Base-by-base conservation (phyloP, 1,140 invertebrate species). In the Drosophila serrata region DNA sequence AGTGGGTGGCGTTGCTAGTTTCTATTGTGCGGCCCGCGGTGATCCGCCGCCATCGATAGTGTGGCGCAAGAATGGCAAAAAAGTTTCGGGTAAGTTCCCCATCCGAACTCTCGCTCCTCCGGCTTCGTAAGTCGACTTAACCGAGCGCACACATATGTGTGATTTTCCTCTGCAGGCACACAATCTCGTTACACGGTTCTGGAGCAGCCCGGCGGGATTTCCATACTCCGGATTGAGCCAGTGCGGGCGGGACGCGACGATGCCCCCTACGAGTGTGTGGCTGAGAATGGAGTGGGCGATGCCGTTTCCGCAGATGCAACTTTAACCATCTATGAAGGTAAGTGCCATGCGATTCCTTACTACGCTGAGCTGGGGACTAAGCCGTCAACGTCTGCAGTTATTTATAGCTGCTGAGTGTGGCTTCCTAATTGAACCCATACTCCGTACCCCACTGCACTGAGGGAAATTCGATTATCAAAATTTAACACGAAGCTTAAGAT, bases 201-300 rank as follows among this genome's bases (percentile, higher is more conserved):
- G 43, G 92, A 93, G 61, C 85, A 92, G 56, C 87, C 92, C 17
- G 92, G 92, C 62, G 97, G 97, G 57, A 95, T 96, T 45, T 97
- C 97, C 22, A 95, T 99, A 73, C 94, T 99, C 29, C 94, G 98
- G 70, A 99, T 99, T 79, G 98, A 99, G 90, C 97, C 98, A 0
- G 97, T 98, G 12, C 95, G 96, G 68, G 94, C 95, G 17, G 94
- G 94, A 15, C 95, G 97, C 58, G 98, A 99, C 92, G 97, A 98
- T 92, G 96, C 97, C 33, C 95, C 95, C 2, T 99, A 99, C 93
- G 98, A 99, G 93, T 99, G 99, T 93, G 95, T 99, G 53, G 98
- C 98, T 1, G 98, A 99, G 93, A 99, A 99, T 94, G 97, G 98
- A 24, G 97, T 98, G 11, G 98, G 98, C 3, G 98, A 99, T 93